Evolutionary conservation across 2,888 invertebrate genomes (phyloP).

Genomic region (Drosophila birchii): DNA sequence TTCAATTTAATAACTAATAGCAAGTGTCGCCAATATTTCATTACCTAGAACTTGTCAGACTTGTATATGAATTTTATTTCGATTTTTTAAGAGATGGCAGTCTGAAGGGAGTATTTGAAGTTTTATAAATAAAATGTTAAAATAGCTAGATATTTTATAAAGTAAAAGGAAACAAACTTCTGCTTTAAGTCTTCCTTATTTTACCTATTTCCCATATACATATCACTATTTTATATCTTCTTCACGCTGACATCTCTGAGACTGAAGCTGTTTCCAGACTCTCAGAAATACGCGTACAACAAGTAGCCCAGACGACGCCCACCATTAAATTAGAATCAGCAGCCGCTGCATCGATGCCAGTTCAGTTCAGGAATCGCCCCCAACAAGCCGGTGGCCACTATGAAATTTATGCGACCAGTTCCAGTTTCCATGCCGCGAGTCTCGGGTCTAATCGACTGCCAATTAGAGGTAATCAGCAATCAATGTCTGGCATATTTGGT

Average conservation of each 20-base stretch:
- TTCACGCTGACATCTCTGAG: conserved; percentile 22
- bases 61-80: neutral
- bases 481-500: conserved; percentile 26
- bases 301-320: conserved; percentile 42
- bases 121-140: no score
- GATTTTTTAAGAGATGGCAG: neutral
- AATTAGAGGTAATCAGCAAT: conserved; percentile 60
- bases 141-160: no score
- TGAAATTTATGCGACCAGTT: conserved; percentile 45
- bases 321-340: conserved; percentile 14
- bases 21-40: conserved; percentile 15
- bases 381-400: conserved; percentile 10
- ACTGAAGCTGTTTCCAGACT: neutral
- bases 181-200: neutral
- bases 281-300: conserved; percentile 33
- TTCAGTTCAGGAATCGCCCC: conserved; percentile 34
- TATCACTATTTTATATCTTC: no score
- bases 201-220: neutral
- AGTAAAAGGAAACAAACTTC: no score
- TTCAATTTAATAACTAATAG: neutral
- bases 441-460: conserved; percentile 40
- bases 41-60: neutral
- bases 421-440: neutral
- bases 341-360: neutral
- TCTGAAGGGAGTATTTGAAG: no score